Base-by-base conservation (phyloP, 2,113 vertebrate genomes). In the Pseudolaguvia tuberculata region DNA sequence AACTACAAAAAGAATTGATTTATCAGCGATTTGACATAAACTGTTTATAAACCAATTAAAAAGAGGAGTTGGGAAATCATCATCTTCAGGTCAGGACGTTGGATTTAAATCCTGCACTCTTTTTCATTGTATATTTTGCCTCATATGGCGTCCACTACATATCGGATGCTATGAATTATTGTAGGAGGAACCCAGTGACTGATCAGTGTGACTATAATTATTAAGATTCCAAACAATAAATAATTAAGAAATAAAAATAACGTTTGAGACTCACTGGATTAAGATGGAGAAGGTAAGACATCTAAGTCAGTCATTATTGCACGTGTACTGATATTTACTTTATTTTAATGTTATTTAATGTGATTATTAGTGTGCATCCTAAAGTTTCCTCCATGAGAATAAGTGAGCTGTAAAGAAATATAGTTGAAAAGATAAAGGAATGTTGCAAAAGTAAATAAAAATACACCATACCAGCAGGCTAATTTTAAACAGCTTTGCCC, bases 121-220 rank as follows among this genome's bases (percentile, higher is more conserved):
- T 27, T 14, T 20, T 12, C 61, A 56, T 11, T n/a, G 55, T 21
- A 27, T 25, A 29, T 14, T 39, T 20, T 55, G 21, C 6, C 15
- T 74, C n/a, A 11, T 45, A n/a, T 27, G 31, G 12, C 45, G 50
- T 52, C 31, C 15, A 31, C 17, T 47, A 17, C 11, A 57, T 52
- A 35, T 3, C 23, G 47, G 51, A 65, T 53, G 25, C 14, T 45
- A 55, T 71, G 50, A 73, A 15, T 61, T 72, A n/a, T 61, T 15
- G 12, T 21, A 29, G n/a, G 17, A 50, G n/a, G 50, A 6, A 1
- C 17, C 45, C 3, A 20, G 31, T 52, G n/a, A 66, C 35, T 55
- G 47, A 53, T 8, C 58, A 20, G 11, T 6, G 39, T 48, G 21
- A 23, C 10, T 25, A 18, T 35, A 18, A 51, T n/a, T n/a, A n/a